Evolutionary conservation across 2,888 invertebrate species (phyloP).

Genomic region (Habroteleia sp.): DNA sequence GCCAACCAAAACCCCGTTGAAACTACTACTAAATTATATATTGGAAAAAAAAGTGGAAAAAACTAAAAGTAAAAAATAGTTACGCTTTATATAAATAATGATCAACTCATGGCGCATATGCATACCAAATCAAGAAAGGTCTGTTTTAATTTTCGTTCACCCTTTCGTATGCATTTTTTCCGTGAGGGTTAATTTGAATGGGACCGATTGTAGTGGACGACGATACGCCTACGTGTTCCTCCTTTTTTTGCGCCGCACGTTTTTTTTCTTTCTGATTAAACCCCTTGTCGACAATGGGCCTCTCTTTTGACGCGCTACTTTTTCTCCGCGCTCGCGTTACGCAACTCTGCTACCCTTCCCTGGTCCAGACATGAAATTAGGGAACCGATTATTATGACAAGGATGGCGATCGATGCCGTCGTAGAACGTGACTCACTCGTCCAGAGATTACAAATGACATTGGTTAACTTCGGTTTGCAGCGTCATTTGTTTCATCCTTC

Average conservation of each 20-base stretch:
- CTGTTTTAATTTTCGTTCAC: conserved; percentile 77
- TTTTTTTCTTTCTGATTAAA: conserved; percentile 52
- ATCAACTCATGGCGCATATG: conserved; percentile 78
- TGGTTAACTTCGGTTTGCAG: conserved; percentile 49
- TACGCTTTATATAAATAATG: conserved; percentile 71
- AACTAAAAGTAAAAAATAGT: conserved; percentile 63
- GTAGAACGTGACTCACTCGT: conserved; percentile 59
- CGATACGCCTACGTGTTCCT: conserved; percentile 73
- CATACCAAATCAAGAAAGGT: conserved; percentile 70
- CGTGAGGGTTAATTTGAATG: conserved; percentile 80
- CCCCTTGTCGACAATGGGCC: conserved; percentile 49
- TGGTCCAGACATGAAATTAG: conserved; percentile 63
- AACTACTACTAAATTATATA: too few relatives aligned
- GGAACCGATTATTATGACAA: conserved; percentile 64
- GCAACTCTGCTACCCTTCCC: conserved; percentile 59
- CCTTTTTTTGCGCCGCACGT: conserved; percentile 32
- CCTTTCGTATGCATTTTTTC: conserved; percentile 73
- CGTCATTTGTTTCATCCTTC: conserved; percentile 54
- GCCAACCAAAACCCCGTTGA: too few relatives aligned
- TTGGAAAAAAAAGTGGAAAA: too few relatives aligned
- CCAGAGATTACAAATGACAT: conserved; percentile 56
- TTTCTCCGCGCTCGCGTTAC: conserved; percentile 59
- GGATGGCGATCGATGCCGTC: conserved; percentile 61
- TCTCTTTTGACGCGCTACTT: conserved; percentile 61
- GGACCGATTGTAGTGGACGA: conserved; percentile 67